Evolutionary conservation across 2,888 invertebrate species (phyloP).

Genomic region (Leucophenga montana): DNA sequence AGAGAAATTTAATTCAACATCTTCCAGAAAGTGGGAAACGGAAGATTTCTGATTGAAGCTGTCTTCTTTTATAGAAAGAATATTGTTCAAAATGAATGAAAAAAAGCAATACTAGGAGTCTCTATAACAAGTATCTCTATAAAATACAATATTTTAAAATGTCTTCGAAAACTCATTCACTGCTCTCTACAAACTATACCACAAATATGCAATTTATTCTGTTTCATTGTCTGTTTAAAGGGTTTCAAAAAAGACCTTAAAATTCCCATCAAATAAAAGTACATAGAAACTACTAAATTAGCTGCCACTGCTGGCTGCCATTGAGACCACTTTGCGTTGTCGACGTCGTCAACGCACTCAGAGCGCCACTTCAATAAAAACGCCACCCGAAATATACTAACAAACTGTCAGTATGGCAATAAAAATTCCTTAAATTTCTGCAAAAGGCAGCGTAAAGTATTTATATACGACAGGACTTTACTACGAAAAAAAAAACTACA

Average conservation of each 20-base stretch:
- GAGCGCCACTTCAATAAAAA: constrained; percentile 19
- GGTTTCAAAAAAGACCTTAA: neutral
- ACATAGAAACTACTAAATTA: constrained; percentile 41
- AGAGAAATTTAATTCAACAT: too few relatives aligned
- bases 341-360: neutral
- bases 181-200: too few relatives aligned
- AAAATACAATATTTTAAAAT: too few relatives aligned
- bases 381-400: constrained; percentile 12
- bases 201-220: too few relatives aligned
- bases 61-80: too few relatives aligned
- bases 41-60: too few relatives aligned
- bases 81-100: too few relatives aligned
- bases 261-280: constrained; percentile 32
- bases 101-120: too few relatives aligned
- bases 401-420: constrained; percentile 45
- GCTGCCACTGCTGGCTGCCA: constrained; percentile 28
- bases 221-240: too few relatives aligned
- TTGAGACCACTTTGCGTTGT: neutral
- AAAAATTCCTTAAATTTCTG: constrained; percentile 48
- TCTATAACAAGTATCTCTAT: too few relatives aligned
- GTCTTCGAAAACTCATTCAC: too few relatives aligned
- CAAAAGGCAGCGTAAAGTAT: constrained; percentile 32
- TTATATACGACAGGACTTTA: neutral
- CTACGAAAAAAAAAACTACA: neutral
- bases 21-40: too few relatives aligned